Evolutionary conservation across 2,888 invertebrate genomes (phyloP), one percentile per base, ranked within the genome.

Genomic region (Athripsodes cinereus): DNA sequence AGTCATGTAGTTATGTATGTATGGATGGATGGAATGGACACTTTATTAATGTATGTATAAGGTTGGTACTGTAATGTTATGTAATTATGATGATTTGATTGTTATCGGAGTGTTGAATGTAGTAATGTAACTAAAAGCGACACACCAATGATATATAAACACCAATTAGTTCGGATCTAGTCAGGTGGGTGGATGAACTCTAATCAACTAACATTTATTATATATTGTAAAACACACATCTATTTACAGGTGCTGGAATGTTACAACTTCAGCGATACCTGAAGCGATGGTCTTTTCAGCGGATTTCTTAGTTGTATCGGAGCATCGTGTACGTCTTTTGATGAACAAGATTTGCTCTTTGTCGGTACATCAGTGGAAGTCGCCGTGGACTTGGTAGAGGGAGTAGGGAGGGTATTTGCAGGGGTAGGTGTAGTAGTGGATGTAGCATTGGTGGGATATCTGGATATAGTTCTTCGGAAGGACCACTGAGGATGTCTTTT

Each of bases 401-500:
- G 52, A 13, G 19, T 46, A 16, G 55, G 59, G 16, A 40, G 34
- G 40, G 3, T 8, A 8, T 40, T 3, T 40, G 3, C 2, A 18
- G 48, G 40, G 35, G 58, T 49, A 52, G 54, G 34, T 6, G 55
- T 21, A 46, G 59, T 46, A 11, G 40, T 22, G 21, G 26, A 49
- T 40, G 22, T 46, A 34, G 22, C 53, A 22, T 52, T 21, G 6
- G n/a, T 47, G 47, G 34, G 21, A 26, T 49, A 46, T 52, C 6
- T 51, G 46, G 35, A 47, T 46, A 52, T 57, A 31, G 57, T 35
- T 22, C 47, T 57, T 19, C 57, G 44, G 16, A 57, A 50, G 57
- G 40, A 52, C 46, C 57, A 57, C 16, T 57, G n/a, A 52, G 57
- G 57, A 51, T 52, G 47, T 34, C 55, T 48, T 48, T 59, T 59